phyloP scores from a whole-genome alignment of 2,797 vertebrate genomes.

The Halcyon smyrnensis region DNA sequence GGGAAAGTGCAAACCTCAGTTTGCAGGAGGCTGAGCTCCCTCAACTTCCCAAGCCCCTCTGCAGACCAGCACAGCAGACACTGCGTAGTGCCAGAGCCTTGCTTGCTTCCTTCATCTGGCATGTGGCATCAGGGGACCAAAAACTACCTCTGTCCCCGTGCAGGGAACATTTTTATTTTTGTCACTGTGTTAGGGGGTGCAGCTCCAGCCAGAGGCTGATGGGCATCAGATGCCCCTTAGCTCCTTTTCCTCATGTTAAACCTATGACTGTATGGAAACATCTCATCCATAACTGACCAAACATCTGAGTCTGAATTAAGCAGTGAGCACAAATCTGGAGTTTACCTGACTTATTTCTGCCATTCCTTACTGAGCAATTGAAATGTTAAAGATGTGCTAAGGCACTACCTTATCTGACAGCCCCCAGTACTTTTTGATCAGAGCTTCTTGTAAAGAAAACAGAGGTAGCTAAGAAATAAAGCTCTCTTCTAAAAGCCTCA shows the following conservation, averaged over 20 bases:
- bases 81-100: fast-evolving
- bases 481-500: background rate
- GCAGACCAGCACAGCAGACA: background rate
- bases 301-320: background rate
- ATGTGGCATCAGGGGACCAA: background rate
- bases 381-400: background rate
- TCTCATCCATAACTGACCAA: background rate
- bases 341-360: background rate
- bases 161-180: background rate
- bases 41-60: background rate
- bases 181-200: background rate
- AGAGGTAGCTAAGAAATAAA: background rate
- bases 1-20: background rate
- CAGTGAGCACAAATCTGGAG: background rate
- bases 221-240: background rate
- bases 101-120: background rate
- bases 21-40: background rate
- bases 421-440: background rate
- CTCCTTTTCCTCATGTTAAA: background rate
- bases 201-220: background rate
- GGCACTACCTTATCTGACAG: background rate
- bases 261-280: background rate
- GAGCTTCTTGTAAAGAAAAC: background rate
- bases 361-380: background rate
- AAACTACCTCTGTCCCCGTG: background rate